Evolutionary conservation across 92 coral and sea anemone species (phyloP), one percentile per base, ranked within the genome.

Genomic region (Epizoanthus rinbou): DNA sequence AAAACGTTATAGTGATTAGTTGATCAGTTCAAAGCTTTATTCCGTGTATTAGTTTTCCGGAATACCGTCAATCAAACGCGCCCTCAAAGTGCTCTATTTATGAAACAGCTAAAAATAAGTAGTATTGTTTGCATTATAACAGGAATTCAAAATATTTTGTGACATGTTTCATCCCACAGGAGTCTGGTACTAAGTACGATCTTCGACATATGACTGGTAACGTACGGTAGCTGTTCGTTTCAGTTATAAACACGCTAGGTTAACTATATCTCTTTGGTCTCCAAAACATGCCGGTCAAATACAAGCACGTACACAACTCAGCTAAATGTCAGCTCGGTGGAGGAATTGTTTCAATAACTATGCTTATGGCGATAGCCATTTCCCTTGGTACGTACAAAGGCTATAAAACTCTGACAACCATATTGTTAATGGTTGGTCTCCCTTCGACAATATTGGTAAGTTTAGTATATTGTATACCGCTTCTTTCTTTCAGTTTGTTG

Each of bases 271-370:
- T 17, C 11, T 4, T 13, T 22, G 18, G 25, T n/a, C 9, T 5
- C 50, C 56, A 57, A 15, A 25, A 5, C 25, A 74, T 74, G 80
- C 6, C 80, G 22, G 64, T 56, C 28, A 74, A 57, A 45, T 57
- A 74, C 80, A 1, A 28, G 16, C n/a, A 24, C 64, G 13, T 74
- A 5, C 80, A 74, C 57, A 53, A n/a, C 8, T 74, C 80, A 24
- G 80, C 80, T 4, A 74, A 74, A 74, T 74, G 80, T 18, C 80
- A 50, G 23, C 50, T 74, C 14, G 80, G 47, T 56, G 80, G 63
- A 7, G 80, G 80, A 14, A 15, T 56, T 13, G 80, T 74, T 10
- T 74, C 80, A 5, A 8, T 74, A 21, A 74, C 80, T 23, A 22
- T 54, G 15, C 35, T 74, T 2, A 24, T 74, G 19, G 21, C 80